Evolutionary conservation across 2,113 vertebrate genomes (phyloP).

Genomic region (Hiodon tergisus): DNA sequence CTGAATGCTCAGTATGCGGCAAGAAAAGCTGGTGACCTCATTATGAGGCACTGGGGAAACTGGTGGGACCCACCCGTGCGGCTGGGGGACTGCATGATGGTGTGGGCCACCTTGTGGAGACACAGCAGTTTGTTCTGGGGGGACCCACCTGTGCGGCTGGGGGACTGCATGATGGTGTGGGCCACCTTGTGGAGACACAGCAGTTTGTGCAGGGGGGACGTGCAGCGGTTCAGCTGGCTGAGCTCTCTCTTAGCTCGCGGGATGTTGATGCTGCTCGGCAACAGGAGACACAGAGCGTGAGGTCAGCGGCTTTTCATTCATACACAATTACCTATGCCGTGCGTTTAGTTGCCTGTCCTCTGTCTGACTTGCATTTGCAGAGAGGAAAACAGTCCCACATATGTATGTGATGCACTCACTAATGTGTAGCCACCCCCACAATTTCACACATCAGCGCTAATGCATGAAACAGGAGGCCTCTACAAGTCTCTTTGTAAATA

Average conservation of each 20-base stretch:
- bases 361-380: no score
- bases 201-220: slow-evolving; percentile 85
- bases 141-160: slow-evolving; percentile 74
- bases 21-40: no score
- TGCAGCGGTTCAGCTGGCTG: slow-evolving; percentile 81
- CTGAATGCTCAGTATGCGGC: no score
- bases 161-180: slow-evolving; percentile 78
- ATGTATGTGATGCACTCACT: not conserved
- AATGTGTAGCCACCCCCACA: not conserved
- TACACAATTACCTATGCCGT: not conserved
- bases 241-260: slow-evolving; percentile 86
- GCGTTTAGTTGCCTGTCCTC: no score
- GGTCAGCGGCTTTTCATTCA: not conserved
- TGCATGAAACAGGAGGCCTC: not conserved
- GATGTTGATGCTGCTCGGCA: slow-evolving; percentile 76
- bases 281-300: not conserved
- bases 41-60: no score
- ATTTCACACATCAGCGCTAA: not conserved
- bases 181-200: slow-evolving; percentile 80
- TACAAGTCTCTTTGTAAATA: not conserved
- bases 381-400: not conserved
- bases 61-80: slow-evolving; percentile 42
- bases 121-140: slow-evolving; percentile 85
- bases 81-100: slow-evolving; percentile 77
- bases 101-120: slow-evolving; percentile 75